Percentiles rank a stretch among this genome's conserved stretches.
phyloP scores from a whole-genome alignment of 2,888 invertebrate species.

The Paralinhomoeus sp. region DNA sequence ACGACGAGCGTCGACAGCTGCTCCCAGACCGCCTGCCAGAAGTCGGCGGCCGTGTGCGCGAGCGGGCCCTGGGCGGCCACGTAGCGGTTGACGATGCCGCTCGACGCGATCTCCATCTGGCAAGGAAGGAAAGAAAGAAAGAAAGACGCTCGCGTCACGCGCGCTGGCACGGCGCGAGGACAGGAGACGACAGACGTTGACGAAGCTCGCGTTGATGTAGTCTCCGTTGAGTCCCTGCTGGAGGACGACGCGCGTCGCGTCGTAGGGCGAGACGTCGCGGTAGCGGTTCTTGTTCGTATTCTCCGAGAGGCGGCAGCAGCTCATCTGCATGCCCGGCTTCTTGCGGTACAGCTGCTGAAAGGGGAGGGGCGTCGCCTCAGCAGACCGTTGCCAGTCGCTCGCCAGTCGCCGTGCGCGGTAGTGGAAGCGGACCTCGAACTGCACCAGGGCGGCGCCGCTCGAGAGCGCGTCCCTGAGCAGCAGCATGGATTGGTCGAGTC shows the following conservation, averaged over 20 bases:
- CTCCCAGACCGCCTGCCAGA: conserved; percentile 91
- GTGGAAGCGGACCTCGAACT: conserved; percentile 80
- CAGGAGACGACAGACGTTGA: conserved; percentile 46
- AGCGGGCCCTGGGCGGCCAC: conserved; percentile 90
- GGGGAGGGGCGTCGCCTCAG: neutral
- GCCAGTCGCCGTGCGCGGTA: too few species aligned
- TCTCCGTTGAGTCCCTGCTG: conserved; percentile 44
- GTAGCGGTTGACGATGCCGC: conserved; percentile 70
- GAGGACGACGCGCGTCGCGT: conserved; percentile 68
- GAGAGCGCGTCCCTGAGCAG: conserved; percentile 61
- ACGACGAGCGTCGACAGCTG: conserved; percentile 73
- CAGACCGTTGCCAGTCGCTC: neutral
- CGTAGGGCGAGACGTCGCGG: conserved; percentile 44
- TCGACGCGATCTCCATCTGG: conserved; percentile 70
- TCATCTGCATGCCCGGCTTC: conserved; percentile 59
- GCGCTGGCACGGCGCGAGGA: too few species aligned
- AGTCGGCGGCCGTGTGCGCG: conserved; percentile 57
- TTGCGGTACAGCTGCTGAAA: conserved; percentile 50
- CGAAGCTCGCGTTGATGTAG: conserved; percentile 93
- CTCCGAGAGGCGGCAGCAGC: conserved; percentile 53
- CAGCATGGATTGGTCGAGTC: conserved; percentile 27
- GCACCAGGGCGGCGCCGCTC: conserved; percentile 66
- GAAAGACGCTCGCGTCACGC: too few species aligned
- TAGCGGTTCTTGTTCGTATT: conserved; percentile 84
- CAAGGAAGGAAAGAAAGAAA: too few species aligned